These are phyloP conservation scores for Aix galericulata DNA, from an alignment of 2,113 vertebrate genomes.

Conservation along the genomic window DNA sequence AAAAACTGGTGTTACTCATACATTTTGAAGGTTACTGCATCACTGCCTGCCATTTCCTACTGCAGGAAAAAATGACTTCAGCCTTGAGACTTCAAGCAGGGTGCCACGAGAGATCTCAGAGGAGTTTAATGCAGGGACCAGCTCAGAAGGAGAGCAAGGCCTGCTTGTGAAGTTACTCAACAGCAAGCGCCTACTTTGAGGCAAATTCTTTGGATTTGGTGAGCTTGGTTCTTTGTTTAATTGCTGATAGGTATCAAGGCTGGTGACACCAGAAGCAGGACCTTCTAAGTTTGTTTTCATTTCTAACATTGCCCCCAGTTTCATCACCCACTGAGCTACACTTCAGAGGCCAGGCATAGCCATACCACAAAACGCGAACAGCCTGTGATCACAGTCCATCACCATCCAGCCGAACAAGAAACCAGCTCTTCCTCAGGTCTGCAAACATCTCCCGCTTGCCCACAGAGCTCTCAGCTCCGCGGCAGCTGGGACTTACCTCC, in stretches of 20 bases:
- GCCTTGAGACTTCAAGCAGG: neutral
- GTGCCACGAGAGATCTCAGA: neutral
- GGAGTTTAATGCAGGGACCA: neutral
- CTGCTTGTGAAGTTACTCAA: neutral
- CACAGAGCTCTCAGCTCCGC: neutral
- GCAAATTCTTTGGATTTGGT: neutral
- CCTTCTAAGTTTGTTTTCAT: neutral
- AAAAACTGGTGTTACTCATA: neutral
- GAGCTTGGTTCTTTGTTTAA: neutral
- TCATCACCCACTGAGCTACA: neutral
- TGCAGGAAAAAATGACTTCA: neutral
- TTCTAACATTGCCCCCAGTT: neutral
- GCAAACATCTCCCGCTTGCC: neutral
- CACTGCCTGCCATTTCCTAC: neutral
- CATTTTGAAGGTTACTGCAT: neutral
- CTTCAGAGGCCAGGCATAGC: neutral
- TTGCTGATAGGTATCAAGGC: neutral
- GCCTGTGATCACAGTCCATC: fast-evolving
- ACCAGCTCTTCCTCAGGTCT: neutral
- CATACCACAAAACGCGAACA: neutral
- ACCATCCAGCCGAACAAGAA: fast-evolving
- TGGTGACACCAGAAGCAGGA: neutral
- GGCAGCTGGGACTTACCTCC: neutral
- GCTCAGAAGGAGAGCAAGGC: neutral
- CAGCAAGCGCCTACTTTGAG: neutral